Evolutionary conservation across 2,888 invertebrate genomes (phyloP), one percentile per base, ranked within the genome.

Genomic region (Sympetrum striolatum): DNA sequence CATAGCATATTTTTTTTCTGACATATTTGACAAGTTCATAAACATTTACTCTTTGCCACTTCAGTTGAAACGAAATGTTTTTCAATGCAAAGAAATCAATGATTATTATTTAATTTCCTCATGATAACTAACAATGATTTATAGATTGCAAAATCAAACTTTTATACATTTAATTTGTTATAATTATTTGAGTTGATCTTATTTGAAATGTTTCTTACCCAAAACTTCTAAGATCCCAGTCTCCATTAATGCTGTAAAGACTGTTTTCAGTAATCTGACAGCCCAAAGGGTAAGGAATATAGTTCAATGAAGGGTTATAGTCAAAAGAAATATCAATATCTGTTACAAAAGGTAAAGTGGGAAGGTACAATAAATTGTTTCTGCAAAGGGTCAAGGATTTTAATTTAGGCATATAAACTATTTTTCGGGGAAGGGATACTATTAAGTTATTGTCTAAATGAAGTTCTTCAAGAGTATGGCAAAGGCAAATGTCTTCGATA

Each of bases 391-490:
- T 60, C 39, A 86, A 86, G 22, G 86, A 60, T 86, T 86, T 86
- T n/a, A 86, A 53, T 4, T 86, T 86, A 14, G 86, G 86, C 86
- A 86, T 64, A 4, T 86, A 86, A 60, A 86, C 86, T 37, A 86
- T 86, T 86, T 86, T 86, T 37, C 22, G 22, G 37, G 86, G 86
- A 18, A 86, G 60, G 35, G 58, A 86, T 14, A 86, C 37, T 0
- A 86, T 22, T 5, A 86, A 39, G 39, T 86, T 86, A 37, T 86
- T 86, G 60, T 86, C 86, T 86, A 86, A 86, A 86, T 86, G 60
- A 60, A 86, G 86, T 35, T 86, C 86, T 64, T 86, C 86, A n/a
- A 86, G n/a, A 37, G 86, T 60, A n/a, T 60, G 86, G 31, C 86
- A 86, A 18, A 58, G 60, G 39, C 86, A 86, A n/a, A 86, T 86